Evolutionary conservation across 1,140 invertebrate genomes (phyloP).

Genomic region (Venturia canescens): DNA sequence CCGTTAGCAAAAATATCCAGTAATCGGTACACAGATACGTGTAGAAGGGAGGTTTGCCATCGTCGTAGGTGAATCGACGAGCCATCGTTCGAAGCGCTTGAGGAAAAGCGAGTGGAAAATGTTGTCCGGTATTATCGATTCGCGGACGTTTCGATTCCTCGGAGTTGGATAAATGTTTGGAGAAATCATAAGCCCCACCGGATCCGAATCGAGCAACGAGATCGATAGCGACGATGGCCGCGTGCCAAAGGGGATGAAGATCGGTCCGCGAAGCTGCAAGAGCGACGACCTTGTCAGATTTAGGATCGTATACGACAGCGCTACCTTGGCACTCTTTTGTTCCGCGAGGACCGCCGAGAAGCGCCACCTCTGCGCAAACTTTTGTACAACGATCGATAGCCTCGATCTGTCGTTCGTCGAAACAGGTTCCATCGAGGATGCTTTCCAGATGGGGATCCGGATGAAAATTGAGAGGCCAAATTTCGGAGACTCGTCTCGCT

Average conservation of each 20-base stretch:
- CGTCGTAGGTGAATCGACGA: not conserved
- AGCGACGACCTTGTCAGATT: slow-evolving; percentile 80
- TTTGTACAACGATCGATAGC: slow-evolving; percentile 81
- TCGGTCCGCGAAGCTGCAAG: slow-evolving; percentile 80
- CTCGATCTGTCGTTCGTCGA: slow-evolving; percentile 78
- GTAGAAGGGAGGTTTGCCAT: not conserved
- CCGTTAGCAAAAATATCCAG: slow-evolving; percentile 88
- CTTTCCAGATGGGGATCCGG: slow-evolving; percentile 84
- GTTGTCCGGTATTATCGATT: not conserved
- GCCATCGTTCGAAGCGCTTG: not conserved
- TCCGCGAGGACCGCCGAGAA: slow-evolving; percentile 65
- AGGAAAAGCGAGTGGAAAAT: not conserved
- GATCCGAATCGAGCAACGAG: slow-evolving; percentile 89
- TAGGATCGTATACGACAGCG: slow-evolving; percentile 85
- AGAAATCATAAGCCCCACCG: slow-evolving; percentile 84
- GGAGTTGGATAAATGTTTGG: not conserved
- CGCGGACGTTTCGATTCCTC: not conserved
- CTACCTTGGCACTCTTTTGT: slow-evolving; percentile 71
- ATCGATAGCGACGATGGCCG: slow-evolving; percentile 91
- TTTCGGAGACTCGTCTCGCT: slow-evolving; percentile 79
- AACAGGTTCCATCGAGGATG: slow-evolving; percentile 80
- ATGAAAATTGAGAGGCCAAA: slow-evolving; percentile 93
- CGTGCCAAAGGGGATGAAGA: slow-evolving; percentile 88
- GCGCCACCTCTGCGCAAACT: slow-evolving; percentile 79
- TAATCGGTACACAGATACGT: slow-evolving; percentile 93